Evolutionary conservation across 2,797 vertebrate species (phyloP).

Genomic region (Liparis tanakae): DNA sequence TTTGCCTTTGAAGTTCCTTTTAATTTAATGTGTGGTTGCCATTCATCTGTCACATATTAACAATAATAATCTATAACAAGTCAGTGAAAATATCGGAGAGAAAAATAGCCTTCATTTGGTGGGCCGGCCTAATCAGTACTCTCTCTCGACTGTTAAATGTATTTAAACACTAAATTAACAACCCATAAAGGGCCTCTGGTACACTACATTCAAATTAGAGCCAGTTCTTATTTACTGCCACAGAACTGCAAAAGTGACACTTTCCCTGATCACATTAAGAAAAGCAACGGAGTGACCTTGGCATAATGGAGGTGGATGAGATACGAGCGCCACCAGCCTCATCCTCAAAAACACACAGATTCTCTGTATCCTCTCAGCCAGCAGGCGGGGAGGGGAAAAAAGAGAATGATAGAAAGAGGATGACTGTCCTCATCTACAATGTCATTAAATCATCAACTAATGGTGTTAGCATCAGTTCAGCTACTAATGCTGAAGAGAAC

Average conservation of each 20-base stretch:
- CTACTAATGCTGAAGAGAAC: constrained; percentile 61
- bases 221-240: constrained; percentile 82
- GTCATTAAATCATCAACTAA: constrained; percentile 82
- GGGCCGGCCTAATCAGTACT: constrained; percentile 77
- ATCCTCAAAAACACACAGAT: constrained; percentile 76
- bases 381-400: constrained; percentile 57
- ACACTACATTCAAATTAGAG: constrained; percentile 84
- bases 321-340: constrained; percentile 74
- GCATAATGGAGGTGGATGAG: constrained; percentile 79
- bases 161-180: constrained; percentile 86
- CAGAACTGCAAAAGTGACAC: constrained; percentile 85
- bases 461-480: constrained; percentile 78
- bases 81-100: constrained; percentile 59
- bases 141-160: constrained; percentile 85
- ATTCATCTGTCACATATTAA: constrained; percentile 74
- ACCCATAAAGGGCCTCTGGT: constrained; percentile 84
- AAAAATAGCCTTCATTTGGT: constrained; percentile 72
- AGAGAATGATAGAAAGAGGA: constrained; percentile 74
- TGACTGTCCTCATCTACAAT: constrained; percentile 76
- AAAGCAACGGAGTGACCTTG: constrained; percentile 81
- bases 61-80: constrained; percentile 75
- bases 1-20: constrained; percentile 57
- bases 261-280: constrained; percentile 85
- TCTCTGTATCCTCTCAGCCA: constrained; percentile 70
- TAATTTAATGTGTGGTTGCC: constrained; percentile 60